phyloP scores from a whole-genome alignment of 2,888 invertebrate species.

The Ommatoiulus sabulosus region DNA sequence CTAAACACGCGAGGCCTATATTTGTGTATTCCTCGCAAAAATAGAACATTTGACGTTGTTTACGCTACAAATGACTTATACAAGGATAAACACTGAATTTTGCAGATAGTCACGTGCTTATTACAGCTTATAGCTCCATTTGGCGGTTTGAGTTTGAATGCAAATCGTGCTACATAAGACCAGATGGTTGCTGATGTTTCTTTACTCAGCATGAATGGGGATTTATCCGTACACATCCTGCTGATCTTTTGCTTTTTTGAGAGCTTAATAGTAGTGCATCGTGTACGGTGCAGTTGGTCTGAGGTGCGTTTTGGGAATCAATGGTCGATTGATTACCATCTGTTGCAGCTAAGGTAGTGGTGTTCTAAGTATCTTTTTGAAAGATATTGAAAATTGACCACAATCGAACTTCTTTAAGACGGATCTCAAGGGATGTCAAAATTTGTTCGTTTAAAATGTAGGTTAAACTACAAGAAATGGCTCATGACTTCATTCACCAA shows the following conservation, averaged over 20 bases:
- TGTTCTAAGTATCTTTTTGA: no score
- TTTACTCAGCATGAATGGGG: background rate
- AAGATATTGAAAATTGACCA: background rate
- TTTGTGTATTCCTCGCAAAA: background rate
- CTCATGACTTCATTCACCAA: no score
- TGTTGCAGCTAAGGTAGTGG: background rate
- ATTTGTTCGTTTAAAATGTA: no score
- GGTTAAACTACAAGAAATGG: background rate
- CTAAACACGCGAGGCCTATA: background rate
- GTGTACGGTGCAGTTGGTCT: background rate
- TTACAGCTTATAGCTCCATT: no score
- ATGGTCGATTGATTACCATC: background rate
- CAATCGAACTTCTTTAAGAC: background rate
- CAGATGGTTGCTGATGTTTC: background rate
- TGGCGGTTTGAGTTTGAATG: background rate
- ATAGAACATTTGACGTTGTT: constrained; percentile 29
- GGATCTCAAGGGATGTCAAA: no score
- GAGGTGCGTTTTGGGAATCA: background rate
- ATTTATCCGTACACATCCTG: constrained; percentile 23
- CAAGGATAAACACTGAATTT: background rate
- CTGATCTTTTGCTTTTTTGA: constrained; percentile 2
- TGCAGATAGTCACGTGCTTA: background rate
- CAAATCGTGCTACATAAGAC: background rate
- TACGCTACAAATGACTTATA: background rate
- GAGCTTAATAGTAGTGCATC: background rate